Percentiles rank a stretch among this genome's conserved stretches.
Conservation (phyloP, 2,113 vertebrate genomes). For the Tenrec ecaudatus region DNA sequence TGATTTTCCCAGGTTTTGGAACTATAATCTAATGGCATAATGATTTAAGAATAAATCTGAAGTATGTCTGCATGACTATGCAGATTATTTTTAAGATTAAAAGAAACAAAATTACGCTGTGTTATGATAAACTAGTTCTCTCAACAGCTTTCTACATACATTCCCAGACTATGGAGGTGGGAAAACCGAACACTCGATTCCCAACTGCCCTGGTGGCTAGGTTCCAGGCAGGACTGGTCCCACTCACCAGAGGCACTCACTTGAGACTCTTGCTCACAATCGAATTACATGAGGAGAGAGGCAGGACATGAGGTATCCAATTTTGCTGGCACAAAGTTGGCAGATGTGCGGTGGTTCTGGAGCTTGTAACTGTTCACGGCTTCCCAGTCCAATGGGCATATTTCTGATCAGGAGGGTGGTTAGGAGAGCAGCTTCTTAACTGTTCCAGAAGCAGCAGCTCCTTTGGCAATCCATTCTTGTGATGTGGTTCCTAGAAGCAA, state of each 20-base stretch:
- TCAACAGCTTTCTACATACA: neutral
- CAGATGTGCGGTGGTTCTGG: neutral
- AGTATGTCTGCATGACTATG: neutral
- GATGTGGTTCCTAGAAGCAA: neutral
- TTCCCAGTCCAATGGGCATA: neutral
- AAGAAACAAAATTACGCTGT: constrained; percentile 25
- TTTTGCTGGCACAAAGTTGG: neutral
- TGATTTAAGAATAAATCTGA: constrained; percentile 25
- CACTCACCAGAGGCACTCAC: constrained; percentile 49
- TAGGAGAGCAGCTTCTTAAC: neutral
- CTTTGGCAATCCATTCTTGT: neutral
- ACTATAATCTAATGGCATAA: constrained; percentile 17
- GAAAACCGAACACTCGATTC: constrained; percentile 28
- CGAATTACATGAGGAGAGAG: neutral
- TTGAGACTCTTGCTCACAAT: constrained; percentile 30
- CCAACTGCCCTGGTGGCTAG: neutral
- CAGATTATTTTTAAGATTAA: constrained; percentile 13
- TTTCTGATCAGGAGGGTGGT: neutral
- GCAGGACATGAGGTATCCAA: neutral
- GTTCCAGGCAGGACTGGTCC: neutral
- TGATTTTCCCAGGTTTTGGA: neutral
- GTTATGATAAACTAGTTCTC: neutral
- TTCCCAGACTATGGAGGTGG: neutral
- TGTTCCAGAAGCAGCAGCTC: constrained; percentile 15
- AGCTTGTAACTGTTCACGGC: neutral